Evolutionary conservation across 1,140 invertebrate species (phyloP).

Genomic region (Chionoecetes opilio): DNA sequence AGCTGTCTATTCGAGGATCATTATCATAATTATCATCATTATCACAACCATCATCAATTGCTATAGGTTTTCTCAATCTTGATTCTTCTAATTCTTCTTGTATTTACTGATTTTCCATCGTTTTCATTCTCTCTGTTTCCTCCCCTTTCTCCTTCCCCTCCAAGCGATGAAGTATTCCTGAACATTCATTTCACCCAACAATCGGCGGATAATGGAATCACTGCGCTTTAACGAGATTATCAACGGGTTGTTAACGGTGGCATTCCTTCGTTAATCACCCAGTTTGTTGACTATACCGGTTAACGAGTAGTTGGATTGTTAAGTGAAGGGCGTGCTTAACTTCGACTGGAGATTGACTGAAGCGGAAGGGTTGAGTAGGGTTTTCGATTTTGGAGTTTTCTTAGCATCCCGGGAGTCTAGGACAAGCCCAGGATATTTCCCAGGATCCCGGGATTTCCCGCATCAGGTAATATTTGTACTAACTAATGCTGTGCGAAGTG

Average conservation of each 20-base stretch:
- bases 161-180: not conserved
- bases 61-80: too few relatives aligned
- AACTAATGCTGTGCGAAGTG: too few relatives aligned
- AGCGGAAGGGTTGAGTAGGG: not conserved
- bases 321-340: not conserved
- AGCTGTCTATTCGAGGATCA: not conserved
- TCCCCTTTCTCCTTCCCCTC: not conserved
- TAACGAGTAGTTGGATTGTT: not conserved
- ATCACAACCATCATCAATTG: not conserved
- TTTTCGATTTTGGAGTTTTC: too few relatives aligned
- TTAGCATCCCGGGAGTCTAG: too few relatives aligned
- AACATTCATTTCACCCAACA: not conserved
- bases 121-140: not conserved
- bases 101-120: not conserved
- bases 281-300: not conserved
- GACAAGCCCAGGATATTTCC: too few relatives aligned
- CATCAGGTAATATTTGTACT: too few relatives aligned
- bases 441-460: too few relatives aligned
- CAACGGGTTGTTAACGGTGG: not conserved
- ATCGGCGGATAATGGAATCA: not conserved
- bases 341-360: not conserved
- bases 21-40: not conserved
- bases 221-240: not conserved
- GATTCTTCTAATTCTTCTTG: not conserved
- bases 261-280: not conserved